Evolutionary conservation across 2,888 invertebrate species (phyloP).

Genomic region (Argynnis bischoffii): DNA sequence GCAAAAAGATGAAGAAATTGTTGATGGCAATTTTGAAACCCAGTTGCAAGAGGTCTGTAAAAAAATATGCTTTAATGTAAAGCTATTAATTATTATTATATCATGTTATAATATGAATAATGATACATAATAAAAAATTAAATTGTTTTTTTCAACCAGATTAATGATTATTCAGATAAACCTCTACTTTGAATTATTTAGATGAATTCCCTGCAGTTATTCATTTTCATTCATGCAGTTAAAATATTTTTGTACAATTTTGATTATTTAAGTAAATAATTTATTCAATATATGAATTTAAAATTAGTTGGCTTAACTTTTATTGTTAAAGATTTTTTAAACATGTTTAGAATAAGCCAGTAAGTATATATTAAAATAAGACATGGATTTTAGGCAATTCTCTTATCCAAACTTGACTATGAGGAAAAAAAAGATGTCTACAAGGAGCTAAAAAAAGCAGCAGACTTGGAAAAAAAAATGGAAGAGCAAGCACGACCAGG

Average conservation of each 20-base stretch:
- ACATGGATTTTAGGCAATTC: conserved; percentile 81
- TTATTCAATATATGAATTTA: no score
- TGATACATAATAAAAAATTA: no score
- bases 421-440: conserved; percentile 85
- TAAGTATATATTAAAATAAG: background rate
- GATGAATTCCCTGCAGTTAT: background rate
- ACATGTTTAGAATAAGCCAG: background rate
- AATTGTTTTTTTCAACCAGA: no score
- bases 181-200: no score
- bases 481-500: conserved; percentile 56
- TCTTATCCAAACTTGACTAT: conserved; percentile 88
- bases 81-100: no score
- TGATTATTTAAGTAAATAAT: no score
- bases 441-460: conserved; percentile 69
- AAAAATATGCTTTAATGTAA: background rate
- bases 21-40: conserved; percentile 82
- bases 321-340: no score
- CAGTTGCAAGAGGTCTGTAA: conserved; percentile 83
- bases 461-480: conserved; percentile 61
- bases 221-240: no score
- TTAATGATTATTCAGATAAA: no score
- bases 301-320: no score
- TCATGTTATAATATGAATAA: no score
- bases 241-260: no score
- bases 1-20: conserved; percentile 86